phyloP scores from a whole-genome alignment of 2,888 invertebrate genomes.

The Entomobrya proxima region DNA sequence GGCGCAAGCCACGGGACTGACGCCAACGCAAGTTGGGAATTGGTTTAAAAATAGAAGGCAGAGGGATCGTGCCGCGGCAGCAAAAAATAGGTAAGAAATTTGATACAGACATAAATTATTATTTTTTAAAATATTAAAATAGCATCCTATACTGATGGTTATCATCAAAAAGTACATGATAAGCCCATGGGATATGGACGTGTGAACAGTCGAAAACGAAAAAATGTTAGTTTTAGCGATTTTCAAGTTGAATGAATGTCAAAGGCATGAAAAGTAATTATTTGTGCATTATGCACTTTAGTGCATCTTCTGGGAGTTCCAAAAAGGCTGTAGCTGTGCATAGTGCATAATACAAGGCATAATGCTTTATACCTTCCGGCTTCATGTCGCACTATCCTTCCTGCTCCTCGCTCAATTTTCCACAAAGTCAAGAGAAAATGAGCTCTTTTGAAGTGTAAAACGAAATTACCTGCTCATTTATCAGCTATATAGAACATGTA shows the following conservation, averaged over 20 bases:
- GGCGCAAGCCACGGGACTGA: slow-evolving; percentile 92
- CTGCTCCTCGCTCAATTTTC: not conserved
- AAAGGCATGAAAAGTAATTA: not conserved
- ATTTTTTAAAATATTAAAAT: not conserved
- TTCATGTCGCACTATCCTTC: not conserved
- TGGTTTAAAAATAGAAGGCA: slow-evolving; percentile 95
- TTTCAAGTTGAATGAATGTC: not conserved
- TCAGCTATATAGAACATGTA: not conserved
- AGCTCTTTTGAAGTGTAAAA: no score
- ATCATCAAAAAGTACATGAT: not conserved
- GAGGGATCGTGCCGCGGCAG: slow-evolving; percentile 92
- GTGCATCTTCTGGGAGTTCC: not conserved
- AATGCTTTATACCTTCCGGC: not conserved
- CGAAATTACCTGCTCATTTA: not conserved
- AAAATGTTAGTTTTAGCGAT: no score
- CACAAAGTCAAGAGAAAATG: not conserved
- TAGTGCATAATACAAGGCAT: not conserved
- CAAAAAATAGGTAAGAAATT: slow-evolving; percentile 93
- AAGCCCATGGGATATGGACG: no score
- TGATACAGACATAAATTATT: not conserved
- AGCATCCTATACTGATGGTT: not conserved
- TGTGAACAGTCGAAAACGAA: no score
- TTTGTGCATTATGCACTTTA: not conserved
- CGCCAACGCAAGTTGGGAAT: slow-evolving; percentile 95
- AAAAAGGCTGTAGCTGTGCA: no score